Evolutionary conservation across 2,888 invertebrate species (phyloP).

Genomic region (Masnerella sp.): DNA sequence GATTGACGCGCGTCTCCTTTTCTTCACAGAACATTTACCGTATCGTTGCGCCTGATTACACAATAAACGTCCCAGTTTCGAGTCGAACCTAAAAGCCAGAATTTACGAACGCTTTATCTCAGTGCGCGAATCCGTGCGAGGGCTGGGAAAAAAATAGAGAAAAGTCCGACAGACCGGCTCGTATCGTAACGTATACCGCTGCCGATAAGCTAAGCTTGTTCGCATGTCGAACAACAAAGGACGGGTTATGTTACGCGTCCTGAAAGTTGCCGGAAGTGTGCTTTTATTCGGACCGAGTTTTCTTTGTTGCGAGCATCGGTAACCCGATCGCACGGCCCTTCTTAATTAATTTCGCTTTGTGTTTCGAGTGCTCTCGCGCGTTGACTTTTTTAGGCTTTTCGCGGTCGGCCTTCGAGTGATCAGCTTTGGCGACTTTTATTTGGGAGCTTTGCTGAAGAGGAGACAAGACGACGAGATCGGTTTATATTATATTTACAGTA

Average conservation of each 20-base stretch:
- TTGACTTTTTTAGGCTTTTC: constrained; percentile 19
- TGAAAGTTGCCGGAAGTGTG: constrained; percentile 62
- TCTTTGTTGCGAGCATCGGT: constrained; percentile 48
- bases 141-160: not conserved
- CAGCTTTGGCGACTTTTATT: not conserved
- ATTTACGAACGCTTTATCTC: constrained; percentile 24
- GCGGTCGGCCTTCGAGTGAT: not conserved
- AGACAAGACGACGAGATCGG: no score
- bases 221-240: constrained; percentile 66
- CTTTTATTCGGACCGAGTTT: constrained; percentile 58
- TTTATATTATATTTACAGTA: no score
- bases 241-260: constrained; percentile 68
- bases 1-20: not conserved
- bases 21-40: constrained; percentile 16
- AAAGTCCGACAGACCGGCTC: constrained; percentile 18
- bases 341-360: constrained; percentile 54
- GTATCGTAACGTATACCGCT: constrained; percentile 68
- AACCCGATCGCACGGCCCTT: constrained; percentile 53
- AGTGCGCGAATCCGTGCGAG: constrained; percentile 1
- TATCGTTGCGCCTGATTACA: constrained; percentile 1
- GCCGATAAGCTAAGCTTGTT: constrained; percentile 65
- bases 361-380: constrained; percentile 11
- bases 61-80: constrained; percentile 1
- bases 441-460: no score
- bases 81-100: constrained; percentile 11